Percentiles rank a stretch among this genome's conserved stretches.
phyloP scores from a whole-genome alignment of 2,797 vertebrate genomes.

The Tamandua tetradactyla region DNA sequence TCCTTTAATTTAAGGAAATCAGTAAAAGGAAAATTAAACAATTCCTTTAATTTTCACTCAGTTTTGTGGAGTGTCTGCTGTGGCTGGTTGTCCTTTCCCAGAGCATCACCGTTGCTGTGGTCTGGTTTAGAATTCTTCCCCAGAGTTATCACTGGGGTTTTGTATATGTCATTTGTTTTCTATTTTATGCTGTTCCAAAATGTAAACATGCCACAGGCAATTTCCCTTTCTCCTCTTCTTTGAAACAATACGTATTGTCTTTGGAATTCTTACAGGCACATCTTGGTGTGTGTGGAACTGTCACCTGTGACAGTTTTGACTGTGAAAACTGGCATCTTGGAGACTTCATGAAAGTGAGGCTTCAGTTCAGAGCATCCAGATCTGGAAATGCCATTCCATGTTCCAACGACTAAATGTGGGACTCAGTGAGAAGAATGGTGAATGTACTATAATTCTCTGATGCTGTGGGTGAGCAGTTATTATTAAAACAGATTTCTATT shows the following conservation, averaged over 20 bases:
- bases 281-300: background rate
- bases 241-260: slow-evolving; percentile 50
- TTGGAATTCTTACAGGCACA: slow-evolving; percentile 34
- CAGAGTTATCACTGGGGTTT: slow-evolving; percentile 21
- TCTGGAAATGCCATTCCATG: background rate
- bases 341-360: background rate
- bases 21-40: no score
- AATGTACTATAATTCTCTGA: background rate
- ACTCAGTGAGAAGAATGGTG: background rate
- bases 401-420: background rate
- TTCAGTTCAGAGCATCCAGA: background rate
- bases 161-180: slow-evolving; percentile 47
- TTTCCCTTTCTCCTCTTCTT: slow-evolving; percentile 50
- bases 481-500: slow-evolving; percentile 14
- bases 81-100: background rate
- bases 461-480: background rate
- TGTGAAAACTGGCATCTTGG: background rate
- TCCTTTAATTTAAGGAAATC: no score
- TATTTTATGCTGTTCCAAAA: slow-evolving; percentile 54
- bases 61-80: background rate
- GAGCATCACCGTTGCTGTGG: background rate
- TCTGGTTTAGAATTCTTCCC: slow-evolving; percentile 7
- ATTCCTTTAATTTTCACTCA: background rate
- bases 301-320: background rate
- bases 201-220: slow-evolving; percentile 39